Evolutionary conservation across 2,113 vertebrate species (phyloP).

Genomic region (Corythornis madagascariensis): DNA sequence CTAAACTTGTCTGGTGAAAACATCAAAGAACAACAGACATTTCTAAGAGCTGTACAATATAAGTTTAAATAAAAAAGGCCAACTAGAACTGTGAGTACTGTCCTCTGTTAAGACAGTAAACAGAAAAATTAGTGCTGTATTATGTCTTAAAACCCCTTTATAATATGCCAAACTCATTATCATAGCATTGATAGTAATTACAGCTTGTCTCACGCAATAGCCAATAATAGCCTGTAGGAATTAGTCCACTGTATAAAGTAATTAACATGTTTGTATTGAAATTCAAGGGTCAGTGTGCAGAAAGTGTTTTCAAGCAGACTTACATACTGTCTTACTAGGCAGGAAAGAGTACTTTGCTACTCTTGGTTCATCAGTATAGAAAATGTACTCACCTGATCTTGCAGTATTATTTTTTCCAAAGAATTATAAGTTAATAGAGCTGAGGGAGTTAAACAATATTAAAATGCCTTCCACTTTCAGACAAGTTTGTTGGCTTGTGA

Average conservation of each 20-base stretch:
- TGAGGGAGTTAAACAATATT: background rate
- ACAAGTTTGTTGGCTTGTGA: background rate
- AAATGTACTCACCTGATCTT: background rate
- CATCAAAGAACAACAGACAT: background rate
- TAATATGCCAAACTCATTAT: background rate
- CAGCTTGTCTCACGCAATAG: background rate
- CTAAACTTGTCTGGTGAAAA: background rate
- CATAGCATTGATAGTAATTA: background rate
- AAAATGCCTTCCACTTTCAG: background rate
- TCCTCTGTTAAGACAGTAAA: background rate
- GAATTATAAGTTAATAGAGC: background rate
- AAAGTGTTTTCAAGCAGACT: background rate
- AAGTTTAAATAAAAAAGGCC: background rate
- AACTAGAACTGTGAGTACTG: background rate
- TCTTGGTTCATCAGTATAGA: background rate
- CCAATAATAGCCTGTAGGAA: background rate
- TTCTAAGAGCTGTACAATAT: background rate
- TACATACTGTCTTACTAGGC: background rate
- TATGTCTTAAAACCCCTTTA: background rate
- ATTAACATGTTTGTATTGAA: background rate
- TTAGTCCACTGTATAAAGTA: background rate
- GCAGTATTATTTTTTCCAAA: background rate
- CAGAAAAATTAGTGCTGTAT: background rate
- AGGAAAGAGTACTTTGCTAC: background rate
- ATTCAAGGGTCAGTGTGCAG: background rate